Percentiles rank a stretch among this genome's conserved stretches.
Evolutionary conservation across 2,888 invertebrate genomes (phyloP).

Genomic region (Nemoura dubitans): DNA sequence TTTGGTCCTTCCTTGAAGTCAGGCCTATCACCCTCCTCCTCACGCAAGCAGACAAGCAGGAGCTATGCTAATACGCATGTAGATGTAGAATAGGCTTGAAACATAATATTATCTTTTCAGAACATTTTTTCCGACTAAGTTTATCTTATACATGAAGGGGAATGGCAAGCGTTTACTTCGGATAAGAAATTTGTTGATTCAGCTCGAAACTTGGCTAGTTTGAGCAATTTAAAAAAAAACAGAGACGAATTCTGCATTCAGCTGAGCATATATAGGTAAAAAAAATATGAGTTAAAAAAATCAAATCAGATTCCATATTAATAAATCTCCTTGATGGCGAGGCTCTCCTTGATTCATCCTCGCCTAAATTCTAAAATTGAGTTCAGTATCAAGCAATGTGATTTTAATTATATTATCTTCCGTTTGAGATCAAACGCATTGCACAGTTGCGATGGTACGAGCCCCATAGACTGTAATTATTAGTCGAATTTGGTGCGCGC

Average conservation of each 20-base stretch:
- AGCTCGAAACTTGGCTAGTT: background rate
- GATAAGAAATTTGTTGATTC: conserved; percentile 12
- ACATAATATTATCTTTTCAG: background rate
- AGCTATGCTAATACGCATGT: background rate
- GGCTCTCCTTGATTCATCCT: background rate
- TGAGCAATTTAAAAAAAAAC: background rate
- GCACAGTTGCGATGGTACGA: background rate
- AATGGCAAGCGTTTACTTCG: background rate
- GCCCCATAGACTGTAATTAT: background rate
- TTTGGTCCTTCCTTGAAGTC: background rate
- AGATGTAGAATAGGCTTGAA: background rate
- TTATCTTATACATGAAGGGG: background rate
- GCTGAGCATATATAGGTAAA: background rate
- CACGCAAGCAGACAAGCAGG: background rate
- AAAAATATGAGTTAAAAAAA: background rate
- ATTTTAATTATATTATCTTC: background rate
- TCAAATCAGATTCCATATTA: background rate
- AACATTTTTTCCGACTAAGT: background rate
- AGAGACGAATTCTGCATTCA: background rate
- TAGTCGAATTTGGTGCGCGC: background rate
- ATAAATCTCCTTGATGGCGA: background rate
- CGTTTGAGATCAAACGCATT: conserved; percentile 2
- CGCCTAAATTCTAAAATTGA: background rate
- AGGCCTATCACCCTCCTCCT: background rate
- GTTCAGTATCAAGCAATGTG: background rate